phyloP scores from a whole-genome alignment of 1,140 invertebrate genomes.

The Neodiprion fabricii region DNA sequence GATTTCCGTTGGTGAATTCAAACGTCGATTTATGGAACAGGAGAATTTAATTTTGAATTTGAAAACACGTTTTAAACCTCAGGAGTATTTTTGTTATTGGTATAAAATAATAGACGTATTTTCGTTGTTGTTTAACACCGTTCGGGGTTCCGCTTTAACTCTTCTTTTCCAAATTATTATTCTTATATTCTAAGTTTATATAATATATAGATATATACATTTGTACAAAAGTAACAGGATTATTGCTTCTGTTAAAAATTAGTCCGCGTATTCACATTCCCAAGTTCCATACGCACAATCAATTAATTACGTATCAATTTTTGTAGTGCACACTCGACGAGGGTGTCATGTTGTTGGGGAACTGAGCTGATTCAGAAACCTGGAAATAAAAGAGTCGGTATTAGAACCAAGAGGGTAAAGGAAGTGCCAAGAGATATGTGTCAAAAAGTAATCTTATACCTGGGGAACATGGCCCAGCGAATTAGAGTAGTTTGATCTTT shows the following conservation, averaged over 20 bases:
- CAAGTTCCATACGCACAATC: neutral
- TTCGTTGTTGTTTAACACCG: too few species aligned
- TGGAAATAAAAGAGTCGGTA: neutral
- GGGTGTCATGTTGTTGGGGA: conserved; percentile 1
- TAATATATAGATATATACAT: neutral
- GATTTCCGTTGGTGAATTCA: too few species aligned
- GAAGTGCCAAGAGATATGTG: too few species aligned
- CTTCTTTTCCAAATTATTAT: too few species aligned
- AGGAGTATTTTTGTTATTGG: too few species aligned
- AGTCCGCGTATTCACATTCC: neutral
- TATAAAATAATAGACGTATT: too few species aligned
- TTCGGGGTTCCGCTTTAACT: too few species aligned
- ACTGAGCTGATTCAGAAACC: neutral
- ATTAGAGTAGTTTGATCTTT: conserved; percentile 53
- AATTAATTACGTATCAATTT: neutral
- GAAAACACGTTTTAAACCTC: too few species aligned
- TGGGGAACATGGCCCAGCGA: conserved; percentile 52
- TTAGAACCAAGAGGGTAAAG: too few species aligned
- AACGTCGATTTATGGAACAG: too few species aligned
- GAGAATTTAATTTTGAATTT: too few species aligned
- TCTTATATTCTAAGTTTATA: neutral
- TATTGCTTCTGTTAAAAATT: neutral
- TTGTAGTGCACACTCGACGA: conserved; percentile 4
- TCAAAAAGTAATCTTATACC: conserved; percentile 28
- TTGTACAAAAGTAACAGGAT: conserved; percentile 4